Evolutionary conservation across 1,140 invertebrate species (phyloP), one percentile per base, ranked within the genome.

Genomic region (Trypoxylus dichotomus): DNA sequence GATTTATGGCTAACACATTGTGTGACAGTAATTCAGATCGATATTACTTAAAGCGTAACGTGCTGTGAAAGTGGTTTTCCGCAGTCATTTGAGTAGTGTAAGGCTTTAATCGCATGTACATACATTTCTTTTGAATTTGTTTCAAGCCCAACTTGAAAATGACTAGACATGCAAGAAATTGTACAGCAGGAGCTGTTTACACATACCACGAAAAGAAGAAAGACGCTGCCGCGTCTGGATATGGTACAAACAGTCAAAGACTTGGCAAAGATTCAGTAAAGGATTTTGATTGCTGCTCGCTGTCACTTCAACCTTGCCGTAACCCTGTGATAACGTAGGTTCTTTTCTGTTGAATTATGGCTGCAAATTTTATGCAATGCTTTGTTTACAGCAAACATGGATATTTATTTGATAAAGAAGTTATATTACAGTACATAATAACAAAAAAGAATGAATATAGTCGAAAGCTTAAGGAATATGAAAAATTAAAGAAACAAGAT

Each of bases 131-230:
- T 37, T 1, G 32, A 5, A n/a, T 2, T 8, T 0, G 3, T 37
- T 37, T 37, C 32, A 37, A 37, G 32, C 3, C 3, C 32, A 37
- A 37, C 10, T 10, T 74, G 19, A 87, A 78, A 83, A 98, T 97
- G 96, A 98, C 96, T 0, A 88, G 98, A 77, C 98, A 99, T 85
- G 97, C 96, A 5, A 93, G 95, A 86, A 99, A 99, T 88, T 97
- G 96, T 83, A 99, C 98, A 1, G 98, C 98, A 15, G 96, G 97
- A 76, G 96, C 97, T 24, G 97, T 99, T 41, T 99, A 99, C 85
- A 98, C 97, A 0, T 99, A 99, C 84, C 95, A 98, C 84, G 98
- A 99, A 85, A 97, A 98, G 85, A 95, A 97, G 85, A 98, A 97
- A 84, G 98, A 99, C 85, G 96, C 96, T 7, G 91, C 93, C 74